Evolutionary conservation across 2,113 vertebrate species (phyloP), one percentile per base, ranked within the genome.

Genomic region (Chlamydotis undulata): DNA sequence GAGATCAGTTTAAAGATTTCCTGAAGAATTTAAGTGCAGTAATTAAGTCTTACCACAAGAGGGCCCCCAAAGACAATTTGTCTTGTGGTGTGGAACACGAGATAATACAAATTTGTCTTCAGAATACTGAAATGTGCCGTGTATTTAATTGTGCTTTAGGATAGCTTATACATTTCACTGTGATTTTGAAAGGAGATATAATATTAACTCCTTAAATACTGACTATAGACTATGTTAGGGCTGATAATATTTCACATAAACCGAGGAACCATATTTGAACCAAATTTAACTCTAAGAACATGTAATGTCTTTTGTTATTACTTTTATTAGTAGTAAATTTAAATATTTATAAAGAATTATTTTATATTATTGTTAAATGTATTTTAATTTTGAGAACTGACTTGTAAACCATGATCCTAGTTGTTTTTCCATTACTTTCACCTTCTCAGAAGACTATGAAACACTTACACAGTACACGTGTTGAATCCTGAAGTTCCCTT

Each of bases 11-110:
- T 2, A 12, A 78, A 25, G 15, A 7, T 37, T 71, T 24, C 31
- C 76, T 77, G 45, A 52, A 37, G 59, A 57, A 37, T 35, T 39
- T 65, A 89, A 78, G 25, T 97, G 97, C 91, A 97, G n/a, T 97
- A 49, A 78, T 95, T 55, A 52, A 45, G 10, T 64, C 17, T 70
- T 86, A 73, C 97, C 98, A 97, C 97, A 55, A 95, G 98, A 98
- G 98, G 98, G 85, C 97, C 35, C 95, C 80, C 96, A 95, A 98
- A 96, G 96, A 96, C 94, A 97, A 87, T 80, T 86, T 90, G 92
- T 97, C 29, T 50, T 82, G 29, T 85, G 84, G 86, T 39, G 41
- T 49, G 39, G 35, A 83, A 88, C 71, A 24, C 4, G 21, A 9
- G 60, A 8, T 35, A 9, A 11, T 31, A 39, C 4, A 59, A 18